Evolutionary conservation across 2,113 vertebrate genomes (phyloP).

Genomic region (Cynoglossus semilaevis): DNA sequence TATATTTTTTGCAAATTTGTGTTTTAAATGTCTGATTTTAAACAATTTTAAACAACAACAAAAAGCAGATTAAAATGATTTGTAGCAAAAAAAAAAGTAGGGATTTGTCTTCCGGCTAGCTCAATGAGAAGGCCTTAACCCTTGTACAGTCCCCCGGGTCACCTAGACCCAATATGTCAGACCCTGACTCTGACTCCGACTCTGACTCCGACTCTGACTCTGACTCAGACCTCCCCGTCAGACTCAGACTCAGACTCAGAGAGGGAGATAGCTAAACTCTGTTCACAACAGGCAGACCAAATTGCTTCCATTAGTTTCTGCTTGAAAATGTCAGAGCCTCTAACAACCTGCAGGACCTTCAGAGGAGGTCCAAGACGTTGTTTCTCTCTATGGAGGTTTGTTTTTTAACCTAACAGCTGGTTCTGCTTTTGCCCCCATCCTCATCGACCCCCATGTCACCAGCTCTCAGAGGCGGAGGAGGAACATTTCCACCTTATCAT

Average conservation of each 20-base stretch:
- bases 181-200: too few relatives aligned
- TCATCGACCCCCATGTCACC: constrained; percentile 25
- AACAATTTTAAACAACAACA: neutral
- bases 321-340: constrained; percentile 47
- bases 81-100: too few relatives aligned
- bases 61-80: too few relatives aligned
- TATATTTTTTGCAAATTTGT: neutral
- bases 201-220: too few relatives aligned
- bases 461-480: constrained; percentile 48
- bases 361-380: constrained; percentile 50
- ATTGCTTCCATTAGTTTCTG: constrained; percentile 48
- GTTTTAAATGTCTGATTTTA: constrained; percentile 8
- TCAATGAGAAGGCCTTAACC: too few relatives aligned
- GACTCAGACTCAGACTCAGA: too few relatives aligned
- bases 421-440: constrained; percentile 56
- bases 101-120: too few relatives aligned
- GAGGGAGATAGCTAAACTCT: constrained; percentile 31
- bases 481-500: constrained; percentile 64
- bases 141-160: too few relatives aligned
- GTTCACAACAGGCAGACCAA: constrained; percentile 25
- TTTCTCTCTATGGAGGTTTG: too few relatives aligned
- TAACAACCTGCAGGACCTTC: constrained; percentile 50
- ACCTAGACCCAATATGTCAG: too few relatives aligned
- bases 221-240: too few relatives aligned
- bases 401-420: constrained; percentile 67